Conservation (phyloP, 1,140 invertebrate species). For the Cataglyphis hispanica region DNA sequence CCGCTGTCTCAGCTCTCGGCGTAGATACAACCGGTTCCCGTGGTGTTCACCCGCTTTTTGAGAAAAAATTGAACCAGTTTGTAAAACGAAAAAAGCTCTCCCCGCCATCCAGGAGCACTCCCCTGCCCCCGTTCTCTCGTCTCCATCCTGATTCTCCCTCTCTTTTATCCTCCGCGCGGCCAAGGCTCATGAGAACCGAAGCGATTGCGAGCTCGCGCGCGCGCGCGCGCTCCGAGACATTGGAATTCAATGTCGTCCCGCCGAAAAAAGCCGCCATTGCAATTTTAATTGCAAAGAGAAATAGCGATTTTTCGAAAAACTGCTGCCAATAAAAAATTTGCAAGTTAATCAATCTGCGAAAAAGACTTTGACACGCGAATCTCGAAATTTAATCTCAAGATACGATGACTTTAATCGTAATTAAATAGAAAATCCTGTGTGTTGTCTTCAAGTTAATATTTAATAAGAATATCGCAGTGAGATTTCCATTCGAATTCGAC, state of each 20-base stretch:
- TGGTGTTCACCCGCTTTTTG: conserved; percentile 85
- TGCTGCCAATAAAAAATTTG: background rate
- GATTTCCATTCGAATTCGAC: background rate
- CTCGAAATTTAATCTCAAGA: background rate
- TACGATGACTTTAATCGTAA: background rate
- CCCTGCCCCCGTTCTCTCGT: conserved; percentile 43
- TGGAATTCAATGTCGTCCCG: conserved; percentile 74
- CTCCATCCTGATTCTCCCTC: conserved; percentile 57
- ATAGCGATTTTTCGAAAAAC: background rate
- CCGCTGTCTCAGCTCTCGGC: conserved; percentile 66
- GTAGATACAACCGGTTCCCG: conserved; percentile 85
- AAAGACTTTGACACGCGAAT: background rate
- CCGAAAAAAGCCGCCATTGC: conserved; percentile 70
- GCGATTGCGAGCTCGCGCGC: conserved; percentile 58
- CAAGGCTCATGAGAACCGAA: conserved; percentile 79
- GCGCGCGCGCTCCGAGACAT: conserved; percentile 69
- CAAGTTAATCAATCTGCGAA: background rate
- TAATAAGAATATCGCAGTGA: background rate
- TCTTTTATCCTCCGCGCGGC: conserved; percentile 48
- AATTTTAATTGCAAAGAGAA: conserved; percentile 17
- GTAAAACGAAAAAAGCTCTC: conserved; percentile 86
- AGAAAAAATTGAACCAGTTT: conserved; percentile 87
- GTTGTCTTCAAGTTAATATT: background rate
- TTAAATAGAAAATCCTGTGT: background rate
- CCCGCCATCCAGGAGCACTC: conserved; percentile 67